Evolutionary conservation across 2,797 vertebrate genomes (phyloP).

Genomic region (Aotus griseimembra): DNA sequence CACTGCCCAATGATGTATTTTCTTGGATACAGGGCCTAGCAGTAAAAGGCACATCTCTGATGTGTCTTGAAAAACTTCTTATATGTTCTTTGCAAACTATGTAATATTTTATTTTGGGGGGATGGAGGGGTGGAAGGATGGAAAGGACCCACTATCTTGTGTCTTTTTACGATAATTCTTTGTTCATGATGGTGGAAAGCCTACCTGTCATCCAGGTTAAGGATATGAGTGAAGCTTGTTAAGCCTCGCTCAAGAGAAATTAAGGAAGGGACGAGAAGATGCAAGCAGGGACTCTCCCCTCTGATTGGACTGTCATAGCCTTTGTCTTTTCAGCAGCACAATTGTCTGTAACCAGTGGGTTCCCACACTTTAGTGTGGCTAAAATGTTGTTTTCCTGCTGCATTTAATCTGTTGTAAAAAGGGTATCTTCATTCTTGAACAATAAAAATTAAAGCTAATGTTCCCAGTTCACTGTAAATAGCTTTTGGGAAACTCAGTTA

Average conservation of each 20-base stretch:
- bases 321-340: conserved; percentile 51
- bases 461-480: conserved; percentile 80
- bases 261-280: neutral
- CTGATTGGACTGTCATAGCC: neutral
- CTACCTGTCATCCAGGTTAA: neutral
- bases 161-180: neutral
- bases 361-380: conserved; percentile 45
- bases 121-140: neutral
- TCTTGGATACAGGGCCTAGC: conserved; percentile 43
- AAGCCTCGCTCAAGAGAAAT: neutral
- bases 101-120: neutral
- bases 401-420: conserved; percentile 74
- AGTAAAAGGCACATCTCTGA: conserved; percentile 48
- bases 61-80: neutral
- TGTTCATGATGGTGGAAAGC: neutral
- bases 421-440: conserved; percentile 70
- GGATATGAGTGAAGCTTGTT: neutral
- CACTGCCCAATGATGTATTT: conserved; percentile 12
- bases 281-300: neutral
- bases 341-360: conserved; percentile 49
- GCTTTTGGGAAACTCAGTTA: conserved; percentile 74
- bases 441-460: conserved; percentile 74
- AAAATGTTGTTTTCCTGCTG: conserved; percentile 68
- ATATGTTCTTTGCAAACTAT: neutral
- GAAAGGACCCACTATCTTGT: neutral